These are phyloP conservation scores for Spizaetus ornatus DNA, from an alignment of 2,113 vertebrate genomes.

Conservation along the genomic window DNA sequence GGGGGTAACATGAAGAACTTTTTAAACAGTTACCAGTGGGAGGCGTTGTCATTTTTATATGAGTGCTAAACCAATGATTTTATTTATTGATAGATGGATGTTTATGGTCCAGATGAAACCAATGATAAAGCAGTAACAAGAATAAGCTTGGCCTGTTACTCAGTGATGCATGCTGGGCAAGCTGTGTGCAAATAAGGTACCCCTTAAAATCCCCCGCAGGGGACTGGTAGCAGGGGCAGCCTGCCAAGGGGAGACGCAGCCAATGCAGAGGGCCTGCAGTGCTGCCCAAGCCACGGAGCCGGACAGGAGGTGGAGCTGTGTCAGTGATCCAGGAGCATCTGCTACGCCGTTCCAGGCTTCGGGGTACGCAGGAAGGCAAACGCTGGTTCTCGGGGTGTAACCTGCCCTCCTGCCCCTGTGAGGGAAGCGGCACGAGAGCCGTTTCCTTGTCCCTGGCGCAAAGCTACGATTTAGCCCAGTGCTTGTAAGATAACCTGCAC, in stretches of 20 bases:
- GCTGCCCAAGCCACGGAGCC: not conserved
- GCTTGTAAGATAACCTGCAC: not conserved
- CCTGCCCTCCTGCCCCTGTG: not conserved
- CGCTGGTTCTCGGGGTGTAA: not conserved
- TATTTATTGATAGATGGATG: slow-evolving; percentile 63
- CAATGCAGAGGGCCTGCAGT: not conserved
- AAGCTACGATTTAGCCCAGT: not conserved
- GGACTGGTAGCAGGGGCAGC: not conserved
- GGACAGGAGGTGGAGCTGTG: not conserved
- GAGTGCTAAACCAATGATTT: slow-evolving; percentile 58
- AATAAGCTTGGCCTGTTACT: slow-evolving; percentile 1
- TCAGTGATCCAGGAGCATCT: not conserved
- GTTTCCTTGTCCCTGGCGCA: not conserved
- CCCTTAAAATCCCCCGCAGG: not conserved
- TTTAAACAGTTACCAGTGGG: not conserved
- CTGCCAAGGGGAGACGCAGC: not conserved
- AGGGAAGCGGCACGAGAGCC: not conserved
- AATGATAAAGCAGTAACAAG: slow-evolving; percentile 55
- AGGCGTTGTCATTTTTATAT: not conserved
- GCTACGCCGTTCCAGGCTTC: not conserved
- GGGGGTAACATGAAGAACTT: not conserved
- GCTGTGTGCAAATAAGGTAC: not conserved
- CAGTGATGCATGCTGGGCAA: not conserved
- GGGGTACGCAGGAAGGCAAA: not conserved
- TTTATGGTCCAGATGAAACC: slow-evolving; percentile 48